Conservation (phyloP, 2,888 invertebrate genomes). For the Euzophera pinguis region DNA sequence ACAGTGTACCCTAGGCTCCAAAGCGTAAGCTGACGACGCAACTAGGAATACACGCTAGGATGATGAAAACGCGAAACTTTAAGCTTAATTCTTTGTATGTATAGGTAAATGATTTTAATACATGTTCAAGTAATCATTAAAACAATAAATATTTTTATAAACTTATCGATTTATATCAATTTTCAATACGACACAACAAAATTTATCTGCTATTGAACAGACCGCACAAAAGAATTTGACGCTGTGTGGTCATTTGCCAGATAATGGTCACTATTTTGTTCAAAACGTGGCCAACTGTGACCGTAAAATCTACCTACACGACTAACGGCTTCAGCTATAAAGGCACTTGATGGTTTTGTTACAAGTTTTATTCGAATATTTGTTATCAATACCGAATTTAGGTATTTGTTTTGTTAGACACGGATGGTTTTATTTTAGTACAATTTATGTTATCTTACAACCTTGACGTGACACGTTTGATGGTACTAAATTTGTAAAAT, state of each 20-base stretch:
- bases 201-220: background rate
- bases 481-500: too few relatives aligned
- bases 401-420: background rate
- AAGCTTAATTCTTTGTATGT: too few relatives aligned
- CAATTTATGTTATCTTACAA: background rate
- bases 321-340: constrained; percentile 4
- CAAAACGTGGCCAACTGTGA: constrained; percentile 6
- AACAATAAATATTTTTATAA: too few relatives aligned
- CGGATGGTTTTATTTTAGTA: background rate
- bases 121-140: too few relatives aligned
- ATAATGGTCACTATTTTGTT: background rate
- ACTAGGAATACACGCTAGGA: too few relatives aligned
- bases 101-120: too few relatives aligned
- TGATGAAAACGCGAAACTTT: too few relatives aligned
- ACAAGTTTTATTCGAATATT: background rate
- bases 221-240: background rate
- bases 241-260: background rate
- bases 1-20: too few relatives aligned
- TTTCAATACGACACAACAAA: background rate
- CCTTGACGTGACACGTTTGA: too few relatives aligned
- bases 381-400: too few relatives aligned
- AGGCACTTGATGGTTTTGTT: background rate
- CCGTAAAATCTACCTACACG: constrained; percentile 7
- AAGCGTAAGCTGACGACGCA: too few relatives aligned
- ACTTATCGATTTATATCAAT: too few relatives aligned